A percentile compares a stretch with the other conserved stretches of the same genome.
These are phyloP conservation scores for Trichopria drosophilae DNA, from an alignment of 2,888 invertebrate species.

Conservation along the genomic window DNA sequence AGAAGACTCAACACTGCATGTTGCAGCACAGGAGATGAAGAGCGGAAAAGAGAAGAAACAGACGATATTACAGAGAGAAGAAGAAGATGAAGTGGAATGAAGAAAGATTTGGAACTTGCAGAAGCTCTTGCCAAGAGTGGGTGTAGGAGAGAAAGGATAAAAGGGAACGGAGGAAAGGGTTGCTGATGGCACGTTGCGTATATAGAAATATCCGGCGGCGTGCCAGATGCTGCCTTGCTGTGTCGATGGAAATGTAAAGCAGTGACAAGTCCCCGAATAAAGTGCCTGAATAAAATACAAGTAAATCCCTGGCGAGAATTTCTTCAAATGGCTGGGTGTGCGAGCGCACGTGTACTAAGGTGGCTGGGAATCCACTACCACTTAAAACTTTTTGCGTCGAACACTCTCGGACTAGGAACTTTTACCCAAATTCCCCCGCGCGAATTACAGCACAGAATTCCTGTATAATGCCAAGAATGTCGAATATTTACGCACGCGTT, in stretches of 20 bases:
- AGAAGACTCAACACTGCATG: no score
- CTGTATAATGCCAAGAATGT: no score
- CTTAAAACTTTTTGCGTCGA: slow-evolving; percentile 17
- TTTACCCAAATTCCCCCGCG: slow-evolving; percentile 3
- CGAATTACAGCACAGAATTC: background rate
- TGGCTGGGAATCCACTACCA: slow-evolving; percentile 8
- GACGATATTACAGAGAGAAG: slow-evolving; percentile 31
- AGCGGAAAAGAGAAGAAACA: slow-evolving; percentile 31
- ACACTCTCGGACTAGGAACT: slow-evolving; percentile 11
- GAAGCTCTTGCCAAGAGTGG: slow-evolving; percentile 33
- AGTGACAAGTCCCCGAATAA: slow-evolving; percentile 56
- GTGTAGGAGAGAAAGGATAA: slow-evolving; percentile 33
- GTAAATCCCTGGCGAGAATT: slow-evolving; percentile 47
- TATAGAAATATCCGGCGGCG: slow-evolving; percentile 47
- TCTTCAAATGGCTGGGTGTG: slow-evolving; percentile 26
- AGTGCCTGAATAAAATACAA: slow-evolving; percentile 57
- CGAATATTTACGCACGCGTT: no score
- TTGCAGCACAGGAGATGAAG: no score
- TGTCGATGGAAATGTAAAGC: slow-evolving; percentile 46
- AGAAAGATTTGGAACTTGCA: slow-evolving; percentile 31
- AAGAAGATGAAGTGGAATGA: slow-evolving; percentile 34
- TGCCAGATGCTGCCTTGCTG: slow-evolving; percentile 51
- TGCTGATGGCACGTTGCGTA: slow-evolving; percentile 35
- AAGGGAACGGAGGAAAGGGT: slow-evolving; percentile 30
- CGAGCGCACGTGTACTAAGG: slow-evolving; percentile 31